These are phyloP conservation scores for Panurus biarmicus DNA, from an alignment of 2,113 vertebrate genomes.

Conservation along the genomic window DNA sequence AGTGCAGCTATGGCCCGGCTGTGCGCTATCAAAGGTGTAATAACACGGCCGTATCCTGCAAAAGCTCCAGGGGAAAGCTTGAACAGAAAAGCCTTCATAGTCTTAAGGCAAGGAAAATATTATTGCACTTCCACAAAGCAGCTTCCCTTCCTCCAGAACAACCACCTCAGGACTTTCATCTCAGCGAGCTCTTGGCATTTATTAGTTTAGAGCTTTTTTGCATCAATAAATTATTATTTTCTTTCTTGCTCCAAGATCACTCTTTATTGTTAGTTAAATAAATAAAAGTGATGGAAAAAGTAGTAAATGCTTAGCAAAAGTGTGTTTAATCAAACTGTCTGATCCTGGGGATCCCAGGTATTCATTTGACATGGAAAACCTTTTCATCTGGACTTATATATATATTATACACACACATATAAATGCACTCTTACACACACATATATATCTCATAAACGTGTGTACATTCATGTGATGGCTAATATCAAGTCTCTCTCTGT, in stretches of 20 bases:
- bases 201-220: slow-evolving; percentile 50
- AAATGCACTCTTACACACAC: neutral
- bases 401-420: neutral
- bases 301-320: slow-evolving; percentile 31
- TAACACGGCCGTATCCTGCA: slow-evolving; percentile 42
- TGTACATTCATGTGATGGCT: neutral
- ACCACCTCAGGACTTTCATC: slow-evolving; percentile 54
- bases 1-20: neutral
- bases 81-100: slow-evolving; percentile 64
- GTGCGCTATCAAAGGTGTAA: slow-evolving; percentile 43
- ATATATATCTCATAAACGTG: neutral
- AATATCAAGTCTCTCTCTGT: neutral
- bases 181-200: slow-evolving; percentile 1
- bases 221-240: neutral
- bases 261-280: slow-evolving; percentile 52
- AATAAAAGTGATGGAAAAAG: slow-evolving; percentile 30
- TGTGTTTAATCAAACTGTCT: neutral
- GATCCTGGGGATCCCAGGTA: slow-evolving; percentile 7
- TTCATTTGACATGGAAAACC: neutral
- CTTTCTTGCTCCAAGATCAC: slow-evolving; percentile 12
- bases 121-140: slow-evolving; percentile 58
- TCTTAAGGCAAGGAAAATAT: slow-evolving; percentile 61
- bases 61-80: slow-evolving; percentile 54
- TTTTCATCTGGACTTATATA: neutral
- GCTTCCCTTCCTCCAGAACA: slow-evolving; percentile 49